phyloP scores from a whole-genome alignment of 92 coral and sea anemone species.

The Plumapathes pennacea region DNA sequence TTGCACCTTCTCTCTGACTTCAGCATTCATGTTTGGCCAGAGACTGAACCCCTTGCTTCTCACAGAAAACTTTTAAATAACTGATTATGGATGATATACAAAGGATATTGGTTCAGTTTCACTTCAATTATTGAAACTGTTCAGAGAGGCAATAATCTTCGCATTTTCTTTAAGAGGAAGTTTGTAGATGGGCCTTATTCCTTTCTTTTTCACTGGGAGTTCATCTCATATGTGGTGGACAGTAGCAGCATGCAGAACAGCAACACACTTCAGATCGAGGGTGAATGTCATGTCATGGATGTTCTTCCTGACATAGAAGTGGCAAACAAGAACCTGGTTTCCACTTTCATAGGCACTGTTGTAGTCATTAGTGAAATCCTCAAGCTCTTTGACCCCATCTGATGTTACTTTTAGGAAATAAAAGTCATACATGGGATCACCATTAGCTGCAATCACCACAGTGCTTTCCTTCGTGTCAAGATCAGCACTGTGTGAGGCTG shows the following conservation, averaged over 20 bases:
- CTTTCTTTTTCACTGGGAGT: slow-evolving; percentile 12
- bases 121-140: not conserved
- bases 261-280: slow-evolving; percentile 17
- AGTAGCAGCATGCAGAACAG: slow-evolving; percentile 53
- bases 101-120: not conserved
- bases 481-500: slow-evolving; percentile 31
- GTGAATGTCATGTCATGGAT: slow-evolving; percentile 61
- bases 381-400: slow-evolving; percentile 50
- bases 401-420: slow-evolving; percentile 53
- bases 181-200: slow-evolving; percentile 23
- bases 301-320: slow-evolving; percentile 51
- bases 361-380: slow-evolving; percentile 24
- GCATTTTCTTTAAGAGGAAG: slow-evolving; percentile 35
- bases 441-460: slow-evolving; percentile 57
- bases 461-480: slow-evolving; percentile 43
- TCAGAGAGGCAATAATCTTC: slow-evolving; percentile 38
- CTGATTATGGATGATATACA: not conserved
- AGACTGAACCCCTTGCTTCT: no score
- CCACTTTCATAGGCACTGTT: slow-evolving; percentile 2
- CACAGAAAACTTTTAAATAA: not conserved
- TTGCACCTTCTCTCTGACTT: slow-evolving; percentile 24
- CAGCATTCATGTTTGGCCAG: slow-evolving; percentile 54
- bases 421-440: slow-evolving; percentile 51
- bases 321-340: slow-evolving; percentile 22
- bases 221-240: slow-evolving; percentile 39